Evolutionary conservation across 2,888 invertebrate species (phyloP).

Genomic region (Scaptodrosophila latifasciaeformis): DNA sequence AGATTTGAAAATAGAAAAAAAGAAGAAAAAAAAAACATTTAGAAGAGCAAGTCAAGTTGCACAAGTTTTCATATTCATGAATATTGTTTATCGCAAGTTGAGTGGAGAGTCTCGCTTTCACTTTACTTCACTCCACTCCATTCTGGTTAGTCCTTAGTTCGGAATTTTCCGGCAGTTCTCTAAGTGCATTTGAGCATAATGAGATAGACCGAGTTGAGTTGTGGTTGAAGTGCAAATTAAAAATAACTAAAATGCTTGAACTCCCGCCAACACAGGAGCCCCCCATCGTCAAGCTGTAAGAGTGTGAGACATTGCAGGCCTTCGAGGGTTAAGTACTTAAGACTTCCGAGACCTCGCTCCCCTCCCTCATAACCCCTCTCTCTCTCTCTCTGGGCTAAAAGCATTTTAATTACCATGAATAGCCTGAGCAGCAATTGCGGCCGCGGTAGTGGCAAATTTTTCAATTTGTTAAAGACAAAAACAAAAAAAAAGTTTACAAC

Average conservation of each 20-base stretch:
- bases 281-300: too few relatives aligned
- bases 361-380: too few relatives aligned
- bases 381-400: slow-evolving; percentile 8
- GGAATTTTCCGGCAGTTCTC: too few relatives aligned
- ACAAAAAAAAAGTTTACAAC: slow-evolving; percentile 33
- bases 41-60: slow-evolving; percentile 4
- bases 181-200: slow-evolving; percentile 27
- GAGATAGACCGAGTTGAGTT: slow-evolving; percentile 22
- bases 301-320: not conserved
- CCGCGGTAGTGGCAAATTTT: slow-evolving; percentile 1
- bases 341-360: too few relatives aligned
- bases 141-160: too few relatives aligned
- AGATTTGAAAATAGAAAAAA: too few relatives aligned
- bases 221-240: slow-evolving; percentile 26
- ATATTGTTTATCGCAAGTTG: slow-evolving; percentile 25
- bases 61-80: slow-evolving; percentile 25
- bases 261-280: not conserved
- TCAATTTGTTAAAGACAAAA: slow-evolving; percentile 23
- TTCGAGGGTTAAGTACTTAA: too few relatives aligned
- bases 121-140: too few relatives aligned
- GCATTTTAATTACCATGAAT: slow-evolving; percentile 40
- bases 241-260: slow-evolving; percentile 19
- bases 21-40: too few relatives aligned
- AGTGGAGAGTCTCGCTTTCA: too few relatives aligned
- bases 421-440: too few relatives aligned